phyloP scores from a whole-genome alignment of 1,140 invertebrate genomes.

The Drosophila navojoa region DNA sequence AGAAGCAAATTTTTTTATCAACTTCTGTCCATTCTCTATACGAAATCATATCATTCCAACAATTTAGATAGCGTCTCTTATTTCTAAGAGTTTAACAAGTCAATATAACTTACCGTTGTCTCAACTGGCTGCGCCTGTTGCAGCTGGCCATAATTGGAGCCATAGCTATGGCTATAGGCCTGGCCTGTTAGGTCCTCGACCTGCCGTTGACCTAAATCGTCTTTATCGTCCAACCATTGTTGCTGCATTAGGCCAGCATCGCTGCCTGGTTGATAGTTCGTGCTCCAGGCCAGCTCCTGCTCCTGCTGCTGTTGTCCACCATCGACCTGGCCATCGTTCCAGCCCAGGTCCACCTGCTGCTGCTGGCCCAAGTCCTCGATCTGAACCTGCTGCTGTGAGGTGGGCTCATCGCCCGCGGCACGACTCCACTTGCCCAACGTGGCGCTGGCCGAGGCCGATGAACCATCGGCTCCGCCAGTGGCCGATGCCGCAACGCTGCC shows the following conservation, averaged over 20 bases:
- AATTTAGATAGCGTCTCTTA: too few species aligned
- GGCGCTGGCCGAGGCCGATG: conserved; percentile 56
- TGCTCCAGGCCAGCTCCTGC: conserved; percentile 31
- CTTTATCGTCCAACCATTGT: conserved; percentile 26
- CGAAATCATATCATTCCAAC: too few species aligned
- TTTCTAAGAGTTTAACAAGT: too few species aligned
- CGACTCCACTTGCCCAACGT: conserved; percentile 59
- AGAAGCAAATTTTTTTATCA: too few species aligned
- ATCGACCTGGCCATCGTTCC: conserved; percentile 47
- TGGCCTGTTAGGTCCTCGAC: conserved; percentile 42
- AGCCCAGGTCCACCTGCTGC: conserved; percentile 51
- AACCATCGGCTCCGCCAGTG: conserved; percentile 44
- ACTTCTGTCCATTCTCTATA: too few species aligned
- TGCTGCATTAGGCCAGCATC: conserved; percentile 50
- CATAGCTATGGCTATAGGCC: conserved; percentile 21
- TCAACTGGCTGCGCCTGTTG: conserved; percentile 26
- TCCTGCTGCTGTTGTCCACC: conserved; percentile 30
- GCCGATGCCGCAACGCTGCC: conserved; percentile 49
- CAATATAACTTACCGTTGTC: conserved; percentile 44
- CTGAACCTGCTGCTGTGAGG: conserved; percentile 24
- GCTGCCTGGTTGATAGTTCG: conserved; percentile 15
- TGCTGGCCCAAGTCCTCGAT: conserved; percentile 48
- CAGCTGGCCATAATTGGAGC: conserved; percentile 23
- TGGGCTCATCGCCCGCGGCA: conserved; percentile 51
- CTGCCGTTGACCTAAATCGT: conserved; percentile 50